Percentiles rank a stretch among this genome's conserved stretches.
Conservation (phyloP, 2,113 vertebrate species). For the Lophochroa leadbeateri region DNA sequence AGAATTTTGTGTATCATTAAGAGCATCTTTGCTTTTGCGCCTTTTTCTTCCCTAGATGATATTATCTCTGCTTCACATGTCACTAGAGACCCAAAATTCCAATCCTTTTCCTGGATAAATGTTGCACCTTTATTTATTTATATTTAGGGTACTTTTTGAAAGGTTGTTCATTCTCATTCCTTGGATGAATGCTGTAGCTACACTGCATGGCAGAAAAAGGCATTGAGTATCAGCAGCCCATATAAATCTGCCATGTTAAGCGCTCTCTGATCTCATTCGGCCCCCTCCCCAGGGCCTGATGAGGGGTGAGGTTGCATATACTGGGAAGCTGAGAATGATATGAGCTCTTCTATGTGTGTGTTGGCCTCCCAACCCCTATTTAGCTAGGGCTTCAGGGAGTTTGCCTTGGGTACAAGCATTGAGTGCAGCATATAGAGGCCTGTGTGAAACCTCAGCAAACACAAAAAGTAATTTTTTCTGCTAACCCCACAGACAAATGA, state of each 20-base stretch:
- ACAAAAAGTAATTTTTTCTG: background rate
- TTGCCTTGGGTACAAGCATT: background rate
- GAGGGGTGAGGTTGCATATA: background rate
- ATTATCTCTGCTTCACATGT: background rate
- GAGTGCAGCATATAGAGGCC: background rate
- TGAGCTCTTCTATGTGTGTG: background rate
- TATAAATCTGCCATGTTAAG: background rate
- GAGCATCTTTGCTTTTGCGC: background rate
- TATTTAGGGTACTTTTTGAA: background rate
- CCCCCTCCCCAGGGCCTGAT: background rate
- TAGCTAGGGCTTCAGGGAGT: background rate
- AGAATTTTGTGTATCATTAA: constrained; percentile 1
- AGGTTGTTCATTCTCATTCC: background rate
- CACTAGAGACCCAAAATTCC: background rate
- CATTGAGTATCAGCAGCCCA: background rate
- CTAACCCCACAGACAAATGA: background rate
- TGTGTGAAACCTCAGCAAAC: background rate
- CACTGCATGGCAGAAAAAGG: background rate
- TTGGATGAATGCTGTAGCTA: background rate
- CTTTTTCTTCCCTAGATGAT: background rate
- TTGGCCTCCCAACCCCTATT: background rate
- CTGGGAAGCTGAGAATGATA: background rate
- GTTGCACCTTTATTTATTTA: background rate
- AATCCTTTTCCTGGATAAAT: background rate
- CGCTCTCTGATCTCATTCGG: background rate